phyloP scores from a whole-genome alignment of 2,797 vertebrate genomes.

The Cyclopterus lumpus region DNA sequence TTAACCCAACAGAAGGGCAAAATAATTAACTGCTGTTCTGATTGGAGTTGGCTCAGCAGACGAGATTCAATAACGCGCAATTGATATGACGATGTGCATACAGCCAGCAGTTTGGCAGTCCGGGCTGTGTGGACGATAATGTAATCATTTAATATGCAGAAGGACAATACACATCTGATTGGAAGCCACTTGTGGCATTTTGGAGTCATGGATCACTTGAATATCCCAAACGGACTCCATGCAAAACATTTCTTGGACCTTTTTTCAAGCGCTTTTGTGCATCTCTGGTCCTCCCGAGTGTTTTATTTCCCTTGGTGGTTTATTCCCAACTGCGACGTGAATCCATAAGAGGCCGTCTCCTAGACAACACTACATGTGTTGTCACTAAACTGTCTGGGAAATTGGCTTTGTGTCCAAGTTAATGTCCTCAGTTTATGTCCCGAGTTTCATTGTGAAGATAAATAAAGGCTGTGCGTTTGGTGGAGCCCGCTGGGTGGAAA shows the following conservation, averaged over 20 bases:
- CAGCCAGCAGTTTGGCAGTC: slow-evolving; percentile 18
- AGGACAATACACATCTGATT: slow-evolving; percentile 25
- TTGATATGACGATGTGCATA: slow-evolving; percentile 1
- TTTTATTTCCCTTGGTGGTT: slow-evolving; percentile 37
- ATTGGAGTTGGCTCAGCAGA: background rate
- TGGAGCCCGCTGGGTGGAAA: slow-evolving; percentile 21
- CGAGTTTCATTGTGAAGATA: slow-evolving; percentile 18
- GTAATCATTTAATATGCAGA: slow-evolving; percentile 14
- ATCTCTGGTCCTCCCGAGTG: background rate
- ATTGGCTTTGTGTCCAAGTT: slow-evolving; percentile 47
- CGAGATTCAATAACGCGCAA: background rate
- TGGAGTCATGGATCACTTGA: background rate
- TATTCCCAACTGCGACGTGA: slow-evolving; percentile 23
- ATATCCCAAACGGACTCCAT: background rate
- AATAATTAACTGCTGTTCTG: slow-evolving; percentile 30
- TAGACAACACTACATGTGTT: slow-evolving; percentile 57
- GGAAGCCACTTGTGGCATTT: slow-evolving; percentile 24
- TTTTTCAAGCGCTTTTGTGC: background rate
- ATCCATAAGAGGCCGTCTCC: slow-evolving; percentile 52
- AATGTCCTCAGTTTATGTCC: slow-evolving; percentile 25
- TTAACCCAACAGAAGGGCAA: slow-evolving; percentile 31
- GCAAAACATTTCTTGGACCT: slow-evolving; percentile 1
- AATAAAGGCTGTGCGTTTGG: slow-evolving; percentile 4
- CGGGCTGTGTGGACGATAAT: background rate
- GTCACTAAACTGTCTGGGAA: slow-evolving; percentile 42